phyloP scores from a whole-genome alignment of 2,888 invertebrate genomes.

The Stictocephala bisonia region DNA sequence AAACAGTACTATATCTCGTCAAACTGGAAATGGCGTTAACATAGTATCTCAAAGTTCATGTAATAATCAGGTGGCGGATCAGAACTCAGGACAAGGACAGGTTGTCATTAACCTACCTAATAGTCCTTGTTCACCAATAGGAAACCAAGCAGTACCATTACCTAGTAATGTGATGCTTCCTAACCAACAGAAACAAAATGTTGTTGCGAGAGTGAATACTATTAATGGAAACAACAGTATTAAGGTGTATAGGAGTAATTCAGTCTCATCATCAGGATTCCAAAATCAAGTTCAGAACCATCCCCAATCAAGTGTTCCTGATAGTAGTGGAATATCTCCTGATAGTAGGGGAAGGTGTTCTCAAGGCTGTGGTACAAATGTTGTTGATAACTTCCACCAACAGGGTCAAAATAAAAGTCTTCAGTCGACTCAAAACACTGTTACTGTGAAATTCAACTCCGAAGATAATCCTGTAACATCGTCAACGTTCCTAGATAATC shows the following conservation, averaged over 20 bases:
- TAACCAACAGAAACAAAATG: conserved; percentile 29
- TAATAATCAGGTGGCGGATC: conserved; percentile 32
- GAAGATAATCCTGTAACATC: conserved; percentile 73
- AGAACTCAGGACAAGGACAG: conserved; percentile 41
- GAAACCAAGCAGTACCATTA: conserved; percentile 63
- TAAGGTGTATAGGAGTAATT: conserved; percentile 45
- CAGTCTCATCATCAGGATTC: conserved; percentile 44
- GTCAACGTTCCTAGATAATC: conserved; percentile 69
- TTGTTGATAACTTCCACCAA: conserved; percentile 29
- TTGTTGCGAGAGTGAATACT: conserved; percentile 5
- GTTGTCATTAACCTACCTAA: conserved; percentile 46
- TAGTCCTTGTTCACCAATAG: conserved; percentile 42
- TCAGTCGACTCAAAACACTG: conserved; percentile 7
- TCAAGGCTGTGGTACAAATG: conserved; percentile 36
- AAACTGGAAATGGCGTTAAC: conserved; percentile 50
- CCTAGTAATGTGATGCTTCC: conserved; percentile 62
- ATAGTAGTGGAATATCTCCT: conserved; percentile 45
- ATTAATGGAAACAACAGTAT: conserved; percentile 23
- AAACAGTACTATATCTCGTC: conserved; percentile 79
- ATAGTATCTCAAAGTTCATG: conserved; percentile 44
- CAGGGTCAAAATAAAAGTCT: conserved; percentile 35
- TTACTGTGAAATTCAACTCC: conserved; percentile 56
- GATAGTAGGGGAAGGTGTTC: conserved; percentile 44
- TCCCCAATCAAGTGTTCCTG: conserved; percentile 42
- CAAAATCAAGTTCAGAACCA: conserved; percentile 23